phyloP scores from a whole-genome alignment of 2,113 vertebrate genomes.

The Passer domesticus region DNA sequence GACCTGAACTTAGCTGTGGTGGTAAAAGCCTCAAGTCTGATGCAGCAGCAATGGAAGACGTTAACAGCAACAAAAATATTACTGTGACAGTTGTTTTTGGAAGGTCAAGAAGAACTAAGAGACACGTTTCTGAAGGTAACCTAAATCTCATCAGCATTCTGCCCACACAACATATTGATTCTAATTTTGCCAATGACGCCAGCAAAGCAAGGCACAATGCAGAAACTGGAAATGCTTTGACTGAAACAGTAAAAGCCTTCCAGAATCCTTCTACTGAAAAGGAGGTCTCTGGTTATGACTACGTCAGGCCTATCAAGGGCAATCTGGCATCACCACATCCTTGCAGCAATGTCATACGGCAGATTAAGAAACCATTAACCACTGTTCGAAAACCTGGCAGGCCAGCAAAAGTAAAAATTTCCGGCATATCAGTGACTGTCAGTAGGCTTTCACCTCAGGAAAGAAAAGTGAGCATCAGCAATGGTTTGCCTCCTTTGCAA shows the following conservation, averaged over 20 bases:
- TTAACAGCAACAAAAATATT: slow-evolving; percentile 82
- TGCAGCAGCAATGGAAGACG: slow-evolving; percentile 63
- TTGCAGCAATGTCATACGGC: slow-evolving; percentile 78
- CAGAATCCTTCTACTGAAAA: slow-evolving; percentile 57
- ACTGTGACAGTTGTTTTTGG: slow-evolving; percentile 92
- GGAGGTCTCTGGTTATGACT: slow-evolving; percentile 68
- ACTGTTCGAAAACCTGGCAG: slow-evolving; percentile 86
- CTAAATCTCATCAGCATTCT: slow-evolving; percentile 68
- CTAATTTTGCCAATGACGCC: slow-evolving; percentile 49
- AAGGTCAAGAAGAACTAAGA: slow-evolving; percentile 88
- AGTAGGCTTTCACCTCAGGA: slow-evolving; percentile 86
- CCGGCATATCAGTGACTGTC: slow-evolving; percentile 92
- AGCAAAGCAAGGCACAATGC: slow-evolving; percentile 33
- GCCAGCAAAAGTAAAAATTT: slow-evolving; percentile 93
- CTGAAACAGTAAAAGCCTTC: slow-evolving; percentile 47
- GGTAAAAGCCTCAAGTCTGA: slow-evolving; percentile 33
- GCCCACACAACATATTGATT: slow-evolving; percentile 13
- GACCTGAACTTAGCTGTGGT: slow-evolving; percentile 17
- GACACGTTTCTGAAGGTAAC: slow-evolving; percentile 85
- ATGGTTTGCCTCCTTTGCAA: slow-evolving; percentile 74
- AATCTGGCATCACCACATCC: slow-evolving; percentile 70
- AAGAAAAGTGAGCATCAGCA: slow-evolving; percentile 86
- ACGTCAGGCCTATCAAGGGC: slow-evolving; percentile 80
- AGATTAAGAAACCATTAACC: slow-evolving; percentile 75
- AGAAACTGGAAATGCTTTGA: slow-evolving; percentile 52